Base-by-base conservation (phyloP, 2,113 vertebrate species). In the Scalopus aquaticus region DNA sequence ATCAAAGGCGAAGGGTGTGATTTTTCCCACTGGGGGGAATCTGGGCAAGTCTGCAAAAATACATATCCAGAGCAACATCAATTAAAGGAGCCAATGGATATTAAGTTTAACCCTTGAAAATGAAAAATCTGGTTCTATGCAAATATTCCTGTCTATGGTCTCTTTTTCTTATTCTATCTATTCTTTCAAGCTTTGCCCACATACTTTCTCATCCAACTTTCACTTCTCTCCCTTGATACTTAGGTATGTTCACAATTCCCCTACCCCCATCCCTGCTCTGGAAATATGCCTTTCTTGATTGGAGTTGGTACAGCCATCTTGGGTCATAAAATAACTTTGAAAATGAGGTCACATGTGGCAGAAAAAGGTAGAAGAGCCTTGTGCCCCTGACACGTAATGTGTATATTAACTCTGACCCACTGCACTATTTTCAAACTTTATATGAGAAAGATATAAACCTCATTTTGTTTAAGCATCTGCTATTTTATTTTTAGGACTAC, bases 71-170 rank as follows among this genome's bases (percentile, higher is more conserved):
- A 93, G 81, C 28, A 78, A 58, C 39, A 79, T 56, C 46, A 30
- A 19, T 39, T 17, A 76, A 84, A 85, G 86, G 58, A 90, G 70
- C 22, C 2, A 60, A 9, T 44, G 44, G 5, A 44, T 44, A 44
- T 44, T 73, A 73, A 82, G 19, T 44, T 32, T 81, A 70, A 83
- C 12, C 2, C 60, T 64, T 37, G 62, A 56, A 51, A 83, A 0
- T 28, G 44, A 94, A 94, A 93, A 72, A 26, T 35, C 42, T 74
- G 24, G 9, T 62, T 95, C 32, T 88, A 35, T 51, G 60, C n/a
- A 64, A 46, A 9, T 24, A 26, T 64, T 6, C 22, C 70, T 76
- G 32, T 17, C 70, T 56, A n/a, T 58, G 16, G n/a, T 80, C 30
- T 49, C 24, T 42, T 69, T 37, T 42, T 39, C 74, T 44, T 64